A percentile compares a stretch with the other conserved stretches of the same genome.
Evolutionary conservation across 2,113 vertebrate species (phyloP).

Genomic region (Pseudopodoces humilis): DNA sequence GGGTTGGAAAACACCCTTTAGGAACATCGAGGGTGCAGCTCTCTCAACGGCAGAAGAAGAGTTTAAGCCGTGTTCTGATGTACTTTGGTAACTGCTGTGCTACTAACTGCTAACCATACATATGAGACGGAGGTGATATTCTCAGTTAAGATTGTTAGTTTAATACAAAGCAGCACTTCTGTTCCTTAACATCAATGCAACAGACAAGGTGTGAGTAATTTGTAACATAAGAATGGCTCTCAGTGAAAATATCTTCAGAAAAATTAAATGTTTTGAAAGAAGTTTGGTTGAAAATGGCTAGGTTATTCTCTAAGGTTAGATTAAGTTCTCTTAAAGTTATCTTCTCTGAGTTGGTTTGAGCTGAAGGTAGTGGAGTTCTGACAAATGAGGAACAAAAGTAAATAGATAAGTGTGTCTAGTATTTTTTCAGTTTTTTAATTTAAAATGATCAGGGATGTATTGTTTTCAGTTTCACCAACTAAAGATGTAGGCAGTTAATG

Average conservation of each 20-base stretch:
- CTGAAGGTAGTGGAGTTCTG: not conserved
- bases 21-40: not conserved
- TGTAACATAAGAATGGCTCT: not conserved
- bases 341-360: not conserved
- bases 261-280: not conserved
- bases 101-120: not conserved
- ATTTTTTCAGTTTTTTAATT: not conserved
- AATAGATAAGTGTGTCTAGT: not conserved
- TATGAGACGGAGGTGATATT: not conserved
- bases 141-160: not conserved
- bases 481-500: not conserved
- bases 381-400: not conserved
- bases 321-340: not conserved
- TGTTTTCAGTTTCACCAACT: not conserved
- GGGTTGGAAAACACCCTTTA: not conserved
- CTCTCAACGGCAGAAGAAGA: not conserved
- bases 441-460: not conserved
- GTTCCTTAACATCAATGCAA: not conserved
- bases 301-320: not conserved
- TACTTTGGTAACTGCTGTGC: not conserved
- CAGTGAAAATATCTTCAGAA: not conserved
- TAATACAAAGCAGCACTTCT: not conserved
- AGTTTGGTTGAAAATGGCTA: not conserved
- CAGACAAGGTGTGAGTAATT: too few species aligned
- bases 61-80: not conserved